Percentiles rank a stretch among this genome's conserved stretches.
These are phyloP conservation scores for Phalangium opilio DNA, from an alignment of 2,888 invertebrate genomes.

Conservation along the genomic window DNA sequence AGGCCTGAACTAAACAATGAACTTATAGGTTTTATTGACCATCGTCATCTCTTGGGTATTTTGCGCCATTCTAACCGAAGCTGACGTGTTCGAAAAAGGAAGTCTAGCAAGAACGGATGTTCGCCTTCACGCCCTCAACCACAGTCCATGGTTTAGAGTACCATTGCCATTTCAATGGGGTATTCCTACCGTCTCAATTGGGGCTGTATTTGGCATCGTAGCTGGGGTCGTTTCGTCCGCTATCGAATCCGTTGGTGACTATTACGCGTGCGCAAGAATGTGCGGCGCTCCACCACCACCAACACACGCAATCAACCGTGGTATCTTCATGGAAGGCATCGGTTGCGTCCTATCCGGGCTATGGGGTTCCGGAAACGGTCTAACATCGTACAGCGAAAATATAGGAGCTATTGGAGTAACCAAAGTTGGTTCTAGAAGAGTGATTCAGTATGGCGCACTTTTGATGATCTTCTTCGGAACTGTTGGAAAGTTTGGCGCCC, in stretches of 20 bases:
- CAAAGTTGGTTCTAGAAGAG: constrained; percentile 14
- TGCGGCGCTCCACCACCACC: constrained; percentile 33
- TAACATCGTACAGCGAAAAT: constrained; percentile 37
- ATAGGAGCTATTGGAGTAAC: constrained; percentile 25
- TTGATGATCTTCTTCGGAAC: constrained; percentile 24
- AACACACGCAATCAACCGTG: constrained; percentile 35
- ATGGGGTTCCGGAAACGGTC: constrained; percentile 34
- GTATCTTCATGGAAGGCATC: constrained; percentile 33
- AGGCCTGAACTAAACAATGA: not conserved
- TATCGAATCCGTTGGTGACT: constrained; percentile 44
- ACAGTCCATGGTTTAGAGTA: constrained; percentile 61
- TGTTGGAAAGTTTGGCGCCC: constrained; percentile 28
- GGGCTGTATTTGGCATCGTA: constrained; percentile 59
- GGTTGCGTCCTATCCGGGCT: constrained; percentile 34
- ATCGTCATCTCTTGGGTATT: constrained; percentile 12
- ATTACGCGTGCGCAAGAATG: constrained; percentile 57
- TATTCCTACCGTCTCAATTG: constrained; percentile 47
- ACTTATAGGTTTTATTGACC: constrained; percentile 12
- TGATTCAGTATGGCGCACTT: constrained; percentile 11
- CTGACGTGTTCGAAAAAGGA: not conserved
- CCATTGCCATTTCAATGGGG: constrained; percentile 68
- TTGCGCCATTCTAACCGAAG: constrained; percentile 10
- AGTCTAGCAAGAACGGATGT: constrained; percentile 9
- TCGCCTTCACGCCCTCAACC: constrained; percentile 27
- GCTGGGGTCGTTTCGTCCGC: constrained; percentile 63